Evolutionary conservation across 92 coral and sea anemone genomes (phyloP).

Genomic region (Montipora capitata): DNA sequence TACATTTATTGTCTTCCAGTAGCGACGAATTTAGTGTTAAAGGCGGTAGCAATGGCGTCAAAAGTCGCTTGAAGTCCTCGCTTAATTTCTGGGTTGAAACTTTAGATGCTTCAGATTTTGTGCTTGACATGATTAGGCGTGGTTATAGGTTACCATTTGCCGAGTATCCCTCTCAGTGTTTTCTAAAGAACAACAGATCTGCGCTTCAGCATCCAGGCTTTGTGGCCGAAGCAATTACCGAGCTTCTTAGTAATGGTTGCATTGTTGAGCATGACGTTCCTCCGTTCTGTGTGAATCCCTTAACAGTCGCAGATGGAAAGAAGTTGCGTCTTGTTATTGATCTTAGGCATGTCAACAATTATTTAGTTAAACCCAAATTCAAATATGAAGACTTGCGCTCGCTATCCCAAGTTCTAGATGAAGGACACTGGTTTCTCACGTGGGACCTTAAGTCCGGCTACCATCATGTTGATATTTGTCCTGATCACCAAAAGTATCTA

Average conservation of each 20-base stretch:
- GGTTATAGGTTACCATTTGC: constrained; percentile 72
- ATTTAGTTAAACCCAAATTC: constrained; percentile 35
- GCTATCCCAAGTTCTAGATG: constrained; percentile 73
- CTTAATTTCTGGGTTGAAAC: constrained; percentile 50
- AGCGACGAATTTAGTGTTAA: constrained; percentile 7
- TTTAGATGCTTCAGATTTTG: constrained; percentile 66
- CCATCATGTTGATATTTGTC: constrained; percentile 77
- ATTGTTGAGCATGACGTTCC: constrained; percentile 55
- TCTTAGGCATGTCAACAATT: constrained; percentile 55
- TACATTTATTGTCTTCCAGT: constrained; percentile 4
- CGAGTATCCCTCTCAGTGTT: constrained; percentile 49
- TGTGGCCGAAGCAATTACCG: constrained; percentile 62
- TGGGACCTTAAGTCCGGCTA: constrained; percentile 84
- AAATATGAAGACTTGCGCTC: constrained; percentile 66
- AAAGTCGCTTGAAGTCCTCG: constrained; percentile 60
- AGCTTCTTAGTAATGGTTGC: constrained; percentile 52
- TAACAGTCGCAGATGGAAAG: constrained; percentile 76
- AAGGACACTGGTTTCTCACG: constrained; percentile 74
- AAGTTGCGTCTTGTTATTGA: constrained; percentile 70
- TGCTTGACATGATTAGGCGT: constrained; percentile 10
- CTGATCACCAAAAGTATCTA: constrained; percentile 59
- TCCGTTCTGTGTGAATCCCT: constrained; percentile 74
- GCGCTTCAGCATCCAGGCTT: constrained; percentile 27
- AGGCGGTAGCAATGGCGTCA: constrained; percentile 45
- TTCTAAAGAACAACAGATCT: constrained; percentile 41